Percentiles rank a stretch among this genome's conserved stretches.
Conservation (phyloP, 2,888 invertebrate genomes). For the Dendrolimus houi region DNA sequence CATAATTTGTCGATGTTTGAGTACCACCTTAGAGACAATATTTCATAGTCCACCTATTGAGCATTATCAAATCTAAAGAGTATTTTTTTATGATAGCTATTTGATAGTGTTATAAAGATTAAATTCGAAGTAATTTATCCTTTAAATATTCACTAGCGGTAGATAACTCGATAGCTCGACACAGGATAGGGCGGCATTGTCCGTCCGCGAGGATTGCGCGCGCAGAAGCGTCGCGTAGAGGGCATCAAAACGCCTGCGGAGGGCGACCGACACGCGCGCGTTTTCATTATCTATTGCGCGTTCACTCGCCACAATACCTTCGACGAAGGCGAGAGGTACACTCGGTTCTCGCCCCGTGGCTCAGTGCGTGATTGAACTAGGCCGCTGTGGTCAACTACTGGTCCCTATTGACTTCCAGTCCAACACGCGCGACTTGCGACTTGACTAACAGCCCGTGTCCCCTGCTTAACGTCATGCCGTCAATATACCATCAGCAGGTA, state of each 20-base stretch:
- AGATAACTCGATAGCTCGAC: constrained; percentile 72
- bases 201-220: constrained; percentile 55
- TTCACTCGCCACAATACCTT: constrained; percentile 51
- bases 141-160: constrained; percentile 21
- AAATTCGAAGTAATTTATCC: constrained; percentile 8
- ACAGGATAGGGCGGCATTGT: constrained; percentile 69
- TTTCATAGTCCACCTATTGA: too few relatives aligned
- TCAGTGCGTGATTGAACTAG: constrained; percentile 57
- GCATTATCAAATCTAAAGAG: too few relatives aligned
- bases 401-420: constrained; percentile 24
- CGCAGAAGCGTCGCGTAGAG: constrained; percentile 68
- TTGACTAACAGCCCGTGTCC: constrained; percentile 20
- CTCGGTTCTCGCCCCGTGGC: constrained; percentile 33
- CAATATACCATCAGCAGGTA: constrained; percentile 34
- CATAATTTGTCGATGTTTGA: too few relatives aligned
- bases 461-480: constrained; percentile 22
- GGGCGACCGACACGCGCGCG: constrained; percentile 66
- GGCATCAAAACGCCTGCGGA: constrained; percentile 70
- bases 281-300: constrained; percentile 42
- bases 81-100: too few relatives aligned
- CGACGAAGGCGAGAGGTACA: constrained; percentile 43
- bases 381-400: constrained; percentile 28
- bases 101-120: too few relatives aligned
- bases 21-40: too few relatives aligned
- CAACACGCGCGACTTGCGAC: constrained; percentile 22